Evolutionary conservation across 2,797 vertebrate species (phyloP), one percentile per base, ranked within the genome.

Genomic region (Gymnocypris eckloni): DNA sequence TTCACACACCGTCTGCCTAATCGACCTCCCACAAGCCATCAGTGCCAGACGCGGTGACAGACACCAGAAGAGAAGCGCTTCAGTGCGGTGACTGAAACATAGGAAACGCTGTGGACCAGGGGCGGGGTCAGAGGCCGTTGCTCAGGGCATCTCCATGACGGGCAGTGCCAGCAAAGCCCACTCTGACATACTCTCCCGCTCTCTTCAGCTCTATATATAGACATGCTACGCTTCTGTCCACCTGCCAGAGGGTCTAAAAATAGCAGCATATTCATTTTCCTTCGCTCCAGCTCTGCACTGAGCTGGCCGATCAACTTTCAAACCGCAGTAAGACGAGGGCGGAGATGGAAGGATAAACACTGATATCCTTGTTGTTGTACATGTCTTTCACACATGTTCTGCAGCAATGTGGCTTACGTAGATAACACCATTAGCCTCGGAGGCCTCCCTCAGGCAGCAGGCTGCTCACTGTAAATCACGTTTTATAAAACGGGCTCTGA

Each of bases 201-300:
- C 75, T 50, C 71, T 22, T 81, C 88, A 50, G 86, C 84, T 71
- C 94, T 95, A 95, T 92, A 93, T 94, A 92, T 94, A 95, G 93
- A 81, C 2, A 45, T 72, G 72, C 79, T 82, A 72, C 77, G 91
- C 90, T 87, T 90, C 90, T 91, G 91, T 92, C 90, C 91, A 91
- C 88, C 92, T 91, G 90, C 90, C 89, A 82, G 88, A 73, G 86
- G 37, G 7, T 88, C 92, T 95, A 95, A 93, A 95, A 94, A 94
- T 95, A 95, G 91, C 90, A 83, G 28, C 71, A 83, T 71, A 84
- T 91, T 92, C 91, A 89, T 87, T 92, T 90, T 92, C 87, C 88
- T 86, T 52, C 28, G 1, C 72, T 87, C 73, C 84, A 86, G 82
- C 79, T 90, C 87, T 59, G 82, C 48, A 72, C 82, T 66, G 87